A percentile compares a stretch with the other conserved stretches of the same genome.
Conservation (phyloP, 2,797 vertebrate species). For the Dendrocincla fuliginosa region DNA sequence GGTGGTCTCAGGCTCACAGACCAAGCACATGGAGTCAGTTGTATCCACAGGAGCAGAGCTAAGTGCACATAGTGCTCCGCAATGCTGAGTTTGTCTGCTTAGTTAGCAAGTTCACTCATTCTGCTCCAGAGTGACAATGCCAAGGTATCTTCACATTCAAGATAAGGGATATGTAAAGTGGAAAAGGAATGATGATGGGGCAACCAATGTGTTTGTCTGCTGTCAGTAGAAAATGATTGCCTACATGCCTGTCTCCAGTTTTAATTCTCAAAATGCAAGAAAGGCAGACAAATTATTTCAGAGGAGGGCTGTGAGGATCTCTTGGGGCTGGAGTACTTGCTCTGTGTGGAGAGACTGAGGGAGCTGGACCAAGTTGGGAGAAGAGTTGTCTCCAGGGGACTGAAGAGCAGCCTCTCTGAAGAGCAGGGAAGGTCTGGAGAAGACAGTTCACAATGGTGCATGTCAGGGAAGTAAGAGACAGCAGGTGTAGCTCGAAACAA, state of each 20-base stretch:
- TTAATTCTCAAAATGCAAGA: not conserved
- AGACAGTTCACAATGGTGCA: not conserved
- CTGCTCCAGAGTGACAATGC: not conserved
- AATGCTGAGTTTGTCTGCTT: not conserved
- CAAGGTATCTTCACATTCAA: not conserved
- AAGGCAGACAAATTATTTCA: not conserved
- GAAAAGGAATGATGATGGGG: not conserved
- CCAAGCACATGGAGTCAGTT: not conserved
- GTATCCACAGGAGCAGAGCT: not conserved
- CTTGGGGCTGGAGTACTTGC: not conserved
- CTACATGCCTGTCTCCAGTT: accelerated
- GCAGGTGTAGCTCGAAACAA: not conserved
- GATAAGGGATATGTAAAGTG: not conserved
- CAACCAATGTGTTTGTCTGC: accelerated
- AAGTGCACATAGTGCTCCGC: not conserved
- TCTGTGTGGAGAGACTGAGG: not conserved
- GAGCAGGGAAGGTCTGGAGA: not conserved
- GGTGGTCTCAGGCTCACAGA: not conserved
- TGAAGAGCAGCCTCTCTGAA: not conserved
- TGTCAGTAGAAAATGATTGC: not conserved
- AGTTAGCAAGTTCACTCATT: not conserved
- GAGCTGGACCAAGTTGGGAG: not conserved
- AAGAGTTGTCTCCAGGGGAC: not conserved
- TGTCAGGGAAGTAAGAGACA: not conserved
- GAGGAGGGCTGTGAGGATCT: not conserved